Evolutionary conservation across 1,140 invertebrate species (phyloP), one percentile per base, ranked within the genome.

Genomic region (Drosophila ambigua): DNA sequence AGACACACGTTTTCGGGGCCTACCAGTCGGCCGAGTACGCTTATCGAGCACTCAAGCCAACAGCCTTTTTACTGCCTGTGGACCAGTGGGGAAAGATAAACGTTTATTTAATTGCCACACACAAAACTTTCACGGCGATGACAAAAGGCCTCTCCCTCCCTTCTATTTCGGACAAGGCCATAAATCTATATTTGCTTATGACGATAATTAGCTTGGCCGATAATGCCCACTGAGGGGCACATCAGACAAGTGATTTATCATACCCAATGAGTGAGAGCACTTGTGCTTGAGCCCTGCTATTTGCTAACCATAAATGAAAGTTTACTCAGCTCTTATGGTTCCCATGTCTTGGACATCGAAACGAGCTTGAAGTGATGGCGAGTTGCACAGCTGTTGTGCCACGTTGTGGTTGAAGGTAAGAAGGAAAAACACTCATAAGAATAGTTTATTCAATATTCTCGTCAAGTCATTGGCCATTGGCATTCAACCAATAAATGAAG

Each of bases 31-130:
- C 59, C 46, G 24, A 50, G 60, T 48, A 28, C 55, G 62, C 72
- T 82, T 82, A 87, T 82, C 79, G 65, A 68, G 43, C 61, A 71
- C 81, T 85, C 64, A 57, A 72, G 44, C 46, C 54, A 49, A 57
- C 49, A 61, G 73, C 43, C 51, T 75, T 79, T 79, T 79, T 83
- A 72, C 45, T 46, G 43, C 39, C 43, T 31, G 53, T 31, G 31
- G 51, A 16, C n/a, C 28, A 20, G 16, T 20, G 43, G 43, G 44
- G 7, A 5, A 58, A 83, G 65, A 85, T 75, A 87, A 85, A 79
- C 74, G 74, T 67, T 75, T 55, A 74, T 82, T 85, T 87, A 87
- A 85, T 81, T 71, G 74, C 77, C 52, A 26, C 41, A 46, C 41
- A 66, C 53, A 20, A 64, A 65, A 73, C 48, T 54, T 73, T 50